These are phyloP conservation scores for Gymnobelideus leadbeateri DNA, from an alignment of 2,113 vertebrate species.

Conservation along the genomic window DNA sequence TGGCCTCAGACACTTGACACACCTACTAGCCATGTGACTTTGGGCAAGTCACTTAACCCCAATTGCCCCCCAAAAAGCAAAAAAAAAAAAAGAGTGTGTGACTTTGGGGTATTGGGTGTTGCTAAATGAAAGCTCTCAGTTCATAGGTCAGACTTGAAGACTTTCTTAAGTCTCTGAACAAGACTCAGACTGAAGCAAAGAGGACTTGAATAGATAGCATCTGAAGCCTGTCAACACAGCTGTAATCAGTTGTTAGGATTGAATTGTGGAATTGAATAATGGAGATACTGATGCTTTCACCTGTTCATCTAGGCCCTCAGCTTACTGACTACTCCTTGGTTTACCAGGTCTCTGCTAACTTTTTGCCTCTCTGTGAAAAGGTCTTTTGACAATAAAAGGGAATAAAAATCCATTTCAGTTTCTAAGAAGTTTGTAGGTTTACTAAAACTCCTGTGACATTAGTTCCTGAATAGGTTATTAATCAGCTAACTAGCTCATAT, in stretches of 20 bases:
- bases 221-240: neutral
- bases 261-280: too few species aligned
- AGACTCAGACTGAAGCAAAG: neutral
- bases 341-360: neutral
- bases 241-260: neutral
- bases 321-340: neutral
- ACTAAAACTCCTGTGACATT: neutral
- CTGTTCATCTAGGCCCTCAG: rapidly evolving
- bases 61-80: too few species aligned
- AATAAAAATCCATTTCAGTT: neutral
- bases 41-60: too few species aligned
- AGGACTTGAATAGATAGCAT: rapidly evolving
- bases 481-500: neutral
- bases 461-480: neutral
- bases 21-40: too few species aligned
- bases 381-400: neutral
- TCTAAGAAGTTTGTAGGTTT: neutral
- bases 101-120: neutral
- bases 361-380: neutral
- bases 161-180: neutral
- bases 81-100: neutral
- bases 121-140: neutral
- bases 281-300: neutral
- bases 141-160: neutral
- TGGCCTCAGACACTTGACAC: too few species aligned